phyloP scores from a whole-genome alignment of 2,888 invertebrate genomes.

The Cosmorhoe ocellata region DNA sequence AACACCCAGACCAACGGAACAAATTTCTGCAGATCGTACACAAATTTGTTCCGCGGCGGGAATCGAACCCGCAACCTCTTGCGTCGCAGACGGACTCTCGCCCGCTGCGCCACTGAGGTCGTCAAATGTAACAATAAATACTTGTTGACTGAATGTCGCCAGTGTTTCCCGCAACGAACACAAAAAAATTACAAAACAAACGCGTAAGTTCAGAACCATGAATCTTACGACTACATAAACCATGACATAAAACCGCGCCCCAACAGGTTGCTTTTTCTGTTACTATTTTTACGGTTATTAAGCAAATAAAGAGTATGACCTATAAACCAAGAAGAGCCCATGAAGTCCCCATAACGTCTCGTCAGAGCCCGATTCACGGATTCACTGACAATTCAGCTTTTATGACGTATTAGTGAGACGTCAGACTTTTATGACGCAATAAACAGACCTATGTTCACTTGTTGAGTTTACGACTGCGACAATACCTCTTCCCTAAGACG shows the following conservation, averaged over 20 bases:
- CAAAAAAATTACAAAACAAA: not conserved
- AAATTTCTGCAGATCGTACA: too few relatives aligned
- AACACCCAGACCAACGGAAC: too few relatives aligned
- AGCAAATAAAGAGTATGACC: conserved; percentile 48
- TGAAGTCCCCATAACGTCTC: conserved; percentile 42
- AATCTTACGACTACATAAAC: conserved; percentile 16
- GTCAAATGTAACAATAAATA: too few relatives aligned
- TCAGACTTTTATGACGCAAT: conserved; percentile 65
- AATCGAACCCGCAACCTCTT: too few relatives aligned
- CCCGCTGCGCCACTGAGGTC: too few relatives aligned
- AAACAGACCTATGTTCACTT: conserved; percentile 75
- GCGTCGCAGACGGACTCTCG: too few relatives aligned
- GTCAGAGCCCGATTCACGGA: conserved; percentile 40
- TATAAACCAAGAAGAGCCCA: conserved; percentile 41
- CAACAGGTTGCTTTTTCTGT: conserved; percentile 35
- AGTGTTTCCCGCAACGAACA: too few relatives aligned
- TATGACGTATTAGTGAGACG: conserved; percentile 78
- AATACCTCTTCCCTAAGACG: conserved; percentile 29
- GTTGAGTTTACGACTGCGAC: conserved; percentile 61
- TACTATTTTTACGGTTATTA: conserved; percentile 55
- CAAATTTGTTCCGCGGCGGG: too few relatives aligned
- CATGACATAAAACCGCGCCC: conserved; percentile 14
- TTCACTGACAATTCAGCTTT: conserved; percentile 49
- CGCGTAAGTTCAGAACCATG: conserved; percentile 6
- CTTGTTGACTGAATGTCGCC: too few relatives aligned